phyloP scores from a whole-genome alignment of 2,888 invertebrate species.

The Petrolisthes manimaculis region DNA sequence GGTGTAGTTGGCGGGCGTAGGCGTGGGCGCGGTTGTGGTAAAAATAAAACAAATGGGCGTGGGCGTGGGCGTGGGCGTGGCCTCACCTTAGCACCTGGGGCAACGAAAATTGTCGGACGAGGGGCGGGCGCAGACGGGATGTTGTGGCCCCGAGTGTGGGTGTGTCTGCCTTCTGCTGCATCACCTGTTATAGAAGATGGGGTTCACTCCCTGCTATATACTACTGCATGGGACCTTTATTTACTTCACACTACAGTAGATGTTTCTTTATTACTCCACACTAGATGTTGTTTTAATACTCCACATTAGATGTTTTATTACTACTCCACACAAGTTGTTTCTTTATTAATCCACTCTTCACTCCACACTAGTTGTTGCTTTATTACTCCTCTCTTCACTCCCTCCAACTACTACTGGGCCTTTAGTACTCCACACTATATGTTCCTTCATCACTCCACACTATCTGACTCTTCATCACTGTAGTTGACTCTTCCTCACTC shows the following conservation, averaged over 20 bases:
- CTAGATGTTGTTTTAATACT: neutral
- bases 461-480: neutral
- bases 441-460: neutral
- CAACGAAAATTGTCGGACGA: slow-evolving; percentile 57
- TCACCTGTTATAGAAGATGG: slow-evolving; percentile 35
- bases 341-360: no score
- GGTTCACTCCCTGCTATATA: neutral
- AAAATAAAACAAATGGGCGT: slow-evolving; percentile 2
- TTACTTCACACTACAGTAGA: neutral
- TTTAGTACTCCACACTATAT: neutral
- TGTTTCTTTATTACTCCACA: neutral
- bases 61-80: slow-evolving; percentile 10
- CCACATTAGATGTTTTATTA: no score
- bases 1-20: no score
- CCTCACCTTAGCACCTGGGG: slow-evolving; percentile 59
- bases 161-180: slow-evolving; percentile 40
- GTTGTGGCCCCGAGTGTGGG: slow-evolving; percentile 44
- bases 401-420: neutral
- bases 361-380: neutral
- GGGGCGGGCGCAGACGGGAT: slow-evolving; percentile 32
- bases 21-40: no score
- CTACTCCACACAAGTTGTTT: no score
- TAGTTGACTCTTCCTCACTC: neutral
- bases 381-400: neutral
- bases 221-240: neutral